Evolutionary conservation across 2,888 invertebrate genomes (phyloP).

Genomic region (Drosophila sordidula): DNA sequence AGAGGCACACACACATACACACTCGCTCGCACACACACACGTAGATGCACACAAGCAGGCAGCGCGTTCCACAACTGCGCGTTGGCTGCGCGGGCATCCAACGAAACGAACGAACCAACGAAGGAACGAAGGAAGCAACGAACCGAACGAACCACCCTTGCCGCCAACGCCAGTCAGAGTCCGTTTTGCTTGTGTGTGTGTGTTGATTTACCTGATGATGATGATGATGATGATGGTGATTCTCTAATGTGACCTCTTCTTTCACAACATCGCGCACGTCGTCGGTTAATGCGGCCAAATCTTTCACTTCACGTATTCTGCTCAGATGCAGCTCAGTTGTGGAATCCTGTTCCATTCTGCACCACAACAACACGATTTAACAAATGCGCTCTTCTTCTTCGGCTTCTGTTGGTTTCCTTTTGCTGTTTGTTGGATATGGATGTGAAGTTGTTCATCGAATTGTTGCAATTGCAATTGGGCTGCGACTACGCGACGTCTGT

Average conservation of each 20-base stretch:
- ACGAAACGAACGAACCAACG: constrained; percentile 42
- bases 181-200: constrained; percentile 28
- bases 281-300: constrained; percentile 77
- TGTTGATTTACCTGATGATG: constrained; percentile 72
- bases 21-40: constrained; percentile 25
- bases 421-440: constrained; percentile 49
- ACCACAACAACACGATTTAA: constrained; percentile 52
- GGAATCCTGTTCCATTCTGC: constrained; percentile 83
- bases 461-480: constrained; percentile 73
- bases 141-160: constrained; percentile 46
- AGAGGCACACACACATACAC: constrained; percentile 21
- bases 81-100: constrained; percentile 68
- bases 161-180: constrained; percentile 52
- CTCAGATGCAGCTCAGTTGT: constrained; percentile 81
- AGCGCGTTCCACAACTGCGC: constrained; percentile 72
- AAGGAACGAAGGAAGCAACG: constrained; percentile 28
- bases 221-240: constrained; percentile 74
- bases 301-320: constrained; percentile 83
- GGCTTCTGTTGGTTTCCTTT: constrained; percentile 44
- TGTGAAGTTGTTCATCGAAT: constrained; percentile 66
- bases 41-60: constrained; percentile 37
- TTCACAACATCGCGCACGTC: constrained; percentile 82
- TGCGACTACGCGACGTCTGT: constrained; percentile 45
- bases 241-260: constrained; percentile 83
- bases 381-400: constrained; percentile 56